Evolutionary conservation across 2,113 vertebrate genomes (phyloP), one percentile per base, ranked within the genome.

Genomic region (Plecturocebus donacophilus): DNA sequence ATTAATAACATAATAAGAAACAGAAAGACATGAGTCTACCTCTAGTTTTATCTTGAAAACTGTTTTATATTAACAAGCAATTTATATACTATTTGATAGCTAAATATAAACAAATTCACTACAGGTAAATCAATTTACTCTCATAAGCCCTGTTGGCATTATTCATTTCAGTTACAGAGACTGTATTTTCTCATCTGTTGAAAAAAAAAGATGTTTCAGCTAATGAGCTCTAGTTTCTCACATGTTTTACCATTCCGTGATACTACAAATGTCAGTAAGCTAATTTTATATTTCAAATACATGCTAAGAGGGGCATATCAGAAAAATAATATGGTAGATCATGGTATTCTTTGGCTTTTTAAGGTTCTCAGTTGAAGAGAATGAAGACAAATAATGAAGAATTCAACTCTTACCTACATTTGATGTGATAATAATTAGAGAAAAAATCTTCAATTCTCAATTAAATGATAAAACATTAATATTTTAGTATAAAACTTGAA

Each of bases 41-140:
- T 96, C 87, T 38, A 80, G 32, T 58, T 94, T 94, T 80, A 61
- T 35, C 8, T 81, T 92, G 13, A n/a, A 93, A 83, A 58, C 30
- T 70, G 0, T 4, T 80, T 68, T 95, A 52, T 58, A 38, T 90
- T 81, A 91, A 21, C 64, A 93, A 82, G 71, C 82, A 54, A 87
- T 94, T 92, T 85, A 91, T 93, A 86, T 79, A 71, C 49, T 20
- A 94, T 85, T 87, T 95, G 35, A 97, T 40, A 92, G 25, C 14
- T 94, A 91, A 85, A 79, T 80, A 87, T 80, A 91, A 94, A 84
- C 16, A 96, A 92, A 88, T 85, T 85, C 8, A 92, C 85, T 96
- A 73, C 3, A 82, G 21, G 40, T 95, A 95, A 97, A 66, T 38
- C 23, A 42, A 52, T 90, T 93, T 88, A 70, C 16, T 96, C 42